Percentiles rank a stretch among this genome's conserved stretches.
phyloP scores from a whole-genome alignment of 2,888 invertebrate genomes.

The Octodonta nipae region DNA sequence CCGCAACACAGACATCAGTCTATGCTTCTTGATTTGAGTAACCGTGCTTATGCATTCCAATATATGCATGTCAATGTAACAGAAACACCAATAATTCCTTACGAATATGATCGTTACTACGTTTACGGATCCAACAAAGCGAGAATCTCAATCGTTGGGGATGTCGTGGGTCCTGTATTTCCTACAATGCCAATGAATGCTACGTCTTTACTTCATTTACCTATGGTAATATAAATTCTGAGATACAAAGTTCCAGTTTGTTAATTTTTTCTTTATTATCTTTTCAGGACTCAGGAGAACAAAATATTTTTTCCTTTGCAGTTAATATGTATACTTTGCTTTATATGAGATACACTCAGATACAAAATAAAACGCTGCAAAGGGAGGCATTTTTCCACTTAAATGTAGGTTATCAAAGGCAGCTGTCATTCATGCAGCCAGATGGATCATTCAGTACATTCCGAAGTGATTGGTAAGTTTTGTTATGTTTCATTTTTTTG shows the following conservation, averaged over 20 bases:
- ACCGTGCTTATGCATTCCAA: slow-evolving; percentile 80
- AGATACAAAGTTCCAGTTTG: no score
- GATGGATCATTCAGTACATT: slow-evolving; percentile 88
- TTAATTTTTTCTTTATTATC: no score
- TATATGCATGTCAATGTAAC: slow-evolving; percentile 93
- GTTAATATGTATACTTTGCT: slow-evolving; percentile 82
- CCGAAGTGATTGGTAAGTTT: slow-evolving; percentile 74
- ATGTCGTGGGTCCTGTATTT: slow-evolving; percentile 85
- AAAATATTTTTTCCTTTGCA: slow-evolving; percentile 93
- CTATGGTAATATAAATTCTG: no score
- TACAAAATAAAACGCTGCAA: slow-evolving; percentile 69
- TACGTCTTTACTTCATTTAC: slow-evolving; percentile 61
- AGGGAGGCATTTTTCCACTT: slow-evolving; percentile 71
- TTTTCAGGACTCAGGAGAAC: slow-evolving; percentile 66
- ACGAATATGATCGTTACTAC: slow-evolving; percentile 76
- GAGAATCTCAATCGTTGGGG: slow-evolving; percentile 69
- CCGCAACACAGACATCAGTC: slow-evolving; percentile 88
- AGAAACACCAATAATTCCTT: slow-evolving; percentile 83
- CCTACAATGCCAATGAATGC: slow-evolving; percentile 87
- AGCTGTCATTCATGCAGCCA: slow-evolving; percentile 77
- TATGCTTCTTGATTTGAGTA: slow-evolving; percentile 79
- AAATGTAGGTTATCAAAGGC: slow-evolving; percentile 81
- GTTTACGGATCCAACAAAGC: slow-evolving; percentile 86
- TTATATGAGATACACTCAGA: slow-evolving; percentile 84
- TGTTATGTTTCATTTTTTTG: no score